Percentiles rank a stretch among this genome's conserved stretches.
phyloP scores from a whole-genome alignment of 2,113 vertebrate genomes.

The Ahaetulla prasina region DNA sequence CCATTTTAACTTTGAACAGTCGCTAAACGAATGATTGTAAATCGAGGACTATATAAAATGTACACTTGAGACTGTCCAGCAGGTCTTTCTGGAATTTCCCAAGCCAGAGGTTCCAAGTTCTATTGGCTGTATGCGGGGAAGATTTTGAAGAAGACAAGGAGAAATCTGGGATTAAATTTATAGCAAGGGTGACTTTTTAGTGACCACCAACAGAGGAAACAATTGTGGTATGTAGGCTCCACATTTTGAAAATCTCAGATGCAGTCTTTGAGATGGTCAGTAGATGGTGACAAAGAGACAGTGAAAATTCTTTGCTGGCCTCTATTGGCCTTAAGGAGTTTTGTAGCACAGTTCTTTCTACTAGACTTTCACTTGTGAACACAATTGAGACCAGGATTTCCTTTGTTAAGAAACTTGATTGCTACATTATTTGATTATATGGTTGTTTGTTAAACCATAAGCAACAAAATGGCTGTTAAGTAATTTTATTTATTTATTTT shows the following conservation, averaged over 20 bases:
- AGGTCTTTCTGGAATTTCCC: background rate
- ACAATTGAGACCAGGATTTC: too few relatives aligned
- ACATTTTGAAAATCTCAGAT: background rate
- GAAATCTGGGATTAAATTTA: background rate
- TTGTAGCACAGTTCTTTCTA: background rate
- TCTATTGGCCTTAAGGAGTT: background rate
- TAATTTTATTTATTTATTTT: too few relatives aligned
- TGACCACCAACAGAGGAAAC: background rate
- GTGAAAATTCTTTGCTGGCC: background rate
- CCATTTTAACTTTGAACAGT: too few relatives aligned
- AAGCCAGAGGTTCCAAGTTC: background rate
- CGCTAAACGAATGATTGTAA: too few relatives aligned
- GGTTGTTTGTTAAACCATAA: too few relatives aligned
- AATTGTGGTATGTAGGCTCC: background rate
- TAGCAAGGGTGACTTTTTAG: background rate
- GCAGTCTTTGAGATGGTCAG: background rate
- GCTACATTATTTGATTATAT: background rate
- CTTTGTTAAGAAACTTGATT: background rate
- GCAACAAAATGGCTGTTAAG: background rate
- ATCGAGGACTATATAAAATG: too few relatives aligned
- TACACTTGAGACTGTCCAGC: too few relatives aligned
- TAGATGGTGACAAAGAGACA: background rate
- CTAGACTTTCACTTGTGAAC: background rate
- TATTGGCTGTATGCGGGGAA: background rate
- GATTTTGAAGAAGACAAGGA: background rate